Conservation (phyloP, 2,113 vertebrate genomes). For the Octodon degus region DNA sequence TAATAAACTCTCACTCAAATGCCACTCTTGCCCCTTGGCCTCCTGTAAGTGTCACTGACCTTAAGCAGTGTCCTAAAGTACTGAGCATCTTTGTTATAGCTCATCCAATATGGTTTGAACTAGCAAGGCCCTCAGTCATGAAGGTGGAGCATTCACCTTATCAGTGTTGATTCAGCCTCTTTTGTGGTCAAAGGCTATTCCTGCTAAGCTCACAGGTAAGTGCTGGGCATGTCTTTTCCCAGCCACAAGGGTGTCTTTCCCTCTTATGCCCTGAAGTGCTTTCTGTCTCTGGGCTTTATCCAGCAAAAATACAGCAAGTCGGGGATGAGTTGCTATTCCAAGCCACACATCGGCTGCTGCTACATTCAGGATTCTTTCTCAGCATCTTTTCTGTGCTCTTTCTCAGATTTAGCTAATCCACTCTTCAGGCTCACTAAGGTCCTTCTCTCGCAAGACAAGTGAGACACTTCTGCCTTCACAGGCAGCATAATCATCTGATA, state of each 20-base stretch:
- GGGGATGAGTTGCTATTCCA: too few relatives aligned
- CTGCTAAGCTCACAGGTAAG: background rate
- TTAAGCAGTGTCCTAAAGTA: background rate
- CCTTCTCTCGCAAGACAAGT: background rate
- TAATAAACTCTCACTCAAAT: background rate
- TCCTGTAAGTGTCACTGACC: background rate
- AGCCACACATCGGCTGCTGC: background rate
- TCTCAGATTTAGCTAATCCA: background rate
- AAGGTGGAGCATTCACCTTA: accelerated
- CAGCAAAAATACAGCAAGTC: background rate
- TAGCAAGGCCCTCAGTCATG: background rate
- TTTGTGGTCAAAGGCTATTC: background rate
- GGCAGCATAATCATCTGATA: background rate
- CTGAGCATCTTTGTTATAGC: background rate
- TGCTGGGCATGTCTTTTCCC: background rate
- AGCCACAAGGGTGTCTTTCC: background rate
- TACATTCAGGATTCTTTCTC: background rate
- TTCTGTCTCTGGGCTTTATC: background rate
- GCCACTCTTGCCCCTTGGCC: background rate
- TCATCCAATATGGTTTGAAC: background rate
- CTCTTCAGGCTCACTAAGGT: background rate
- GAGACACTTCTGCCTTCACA: background rate
- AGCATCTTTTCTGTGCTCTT: background rate
- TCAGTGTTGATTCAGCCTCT: background rate
- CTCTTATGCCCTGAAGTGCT: background rate